Base-by-base conservation (phyloP, 2,797 vertebrate species). In the Loris lydekkerianus region DNA sequence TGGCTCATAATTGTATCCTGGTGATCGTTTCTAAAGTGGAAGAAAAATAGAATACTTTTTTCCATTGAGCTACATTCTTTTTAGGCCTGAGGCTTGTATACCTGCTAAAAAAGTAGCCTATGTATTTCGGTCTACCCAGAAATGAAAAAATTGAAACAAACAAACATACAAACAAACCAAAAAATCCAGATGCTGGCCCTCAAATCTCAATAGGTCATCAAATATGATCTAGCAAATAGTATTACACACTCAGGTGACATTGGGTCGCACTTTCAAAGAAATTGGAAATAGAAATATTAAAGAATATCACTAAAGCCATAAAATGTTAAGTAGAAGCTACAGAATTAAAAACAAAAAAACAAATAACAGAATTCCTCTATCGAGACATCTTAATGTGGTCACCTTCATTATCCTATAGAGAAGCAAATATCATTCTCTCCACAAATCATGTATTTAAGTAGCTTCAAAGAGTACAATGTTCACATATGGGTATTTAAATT, bases 41-140 rank as follows among this genome's bases (percentile, higher is more conserved):
- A 90, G 81, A 82, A 83, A 70, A 89, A n/a, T n/a, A 43, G 13
- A 87, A 78, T 0, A 14, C 2, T 5, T 83, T 92, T 84, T 46
- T 46, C 29, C 61, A 85, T 20, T 72, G 63, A 84, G 21, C n/a
- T 93, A 75, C 87, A 58, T 91, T 95, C 7, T 40, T 95, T 94
- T 89, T n/a, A 86, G n/a, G 17, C 27, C 23, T 46, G 31, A 88
- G 21, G 49, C 14, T 86, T 81, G 5, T 10, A 80, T 29, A 69
- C 9, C 18, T 72, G 53, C 56, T 89, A 77, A 23, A 96, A 92
- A 80, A 43, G 29, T 85, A 86, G 80, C 13, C 25, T 86, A 31
- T 10, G 53, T 34, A 9, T 93, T 89, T 95, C 63, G 60, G 31
- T 69, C 78, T 84, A 27, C 34, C 61, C 31, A 73, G 43, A 86